These are phyloP conservation scores for Callipepla squamata DNA, from an alignment of 2,113 vertebrate species.

Conservation along the genomic window DNA sequence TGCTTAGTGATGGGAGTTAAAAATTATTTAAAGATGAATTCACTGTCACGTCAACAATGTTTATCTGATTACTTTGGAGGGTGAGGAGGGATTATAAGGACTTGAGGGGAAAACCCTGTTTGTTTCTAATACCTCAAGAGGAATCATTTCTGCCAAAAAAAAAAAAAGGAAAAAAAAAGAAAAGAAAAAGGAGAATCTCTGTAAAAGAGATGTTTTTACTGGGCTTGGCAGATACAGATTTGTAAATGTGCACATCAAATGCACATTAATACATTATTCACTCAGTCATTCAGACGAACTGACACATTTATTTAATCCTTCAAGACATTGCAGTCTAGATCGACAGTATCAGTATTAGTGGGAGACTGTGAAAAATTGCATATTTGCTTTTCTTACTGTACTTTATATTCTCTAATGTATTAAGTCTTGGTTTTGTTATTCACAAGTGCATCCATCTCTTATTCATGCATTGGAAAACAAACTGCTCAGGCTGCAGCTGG, in stretches of 20 bases:
- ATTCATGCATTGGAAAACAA: slow-evolving; percentile 35
- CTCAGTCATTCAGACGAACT: slow-evolving; percentile 61
- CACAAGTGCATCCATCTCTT: slow-evolving; percentile 1
- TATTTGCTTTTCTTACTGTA: slow-evolving; percentile 50
- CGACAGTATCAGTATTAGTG: slow-evolving; percentile 4
- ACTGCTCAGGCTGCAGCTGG: not conserved
- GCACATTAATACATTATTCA: slow-evolving; percentile 68
- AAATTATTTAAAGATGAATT: slow-evolving; percentile 63
- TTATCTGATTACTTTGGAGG: slow-evolving; percentile 49
- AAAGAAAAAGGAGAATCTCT: not conserved
- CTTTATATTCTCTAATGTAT: slow-evolving; percentile 33
- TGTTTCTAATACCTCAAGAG: slow-evolving; percentile 55
- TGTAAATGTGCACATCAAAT: slow-evolving; percentile 60
- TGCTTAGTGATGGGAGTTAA: slow-evolving; percentile 28
- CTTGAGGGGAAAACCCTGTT: slow-evolving; percentile 45
- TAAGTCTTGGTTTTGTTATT: slow-evolving; percentile 37
- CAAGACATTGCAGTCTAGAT: slow-evolving; percentile 31
- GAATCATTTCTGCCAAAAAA: not conserved
- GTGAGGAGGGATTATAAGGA: slow-evolving; percentile 12
- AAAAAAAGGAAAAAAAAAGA: too few species aligned
- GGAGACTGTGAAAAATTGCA: slow-evolving; percentile 35
- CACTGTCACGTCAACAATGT: slow-evolving; percentile 50
- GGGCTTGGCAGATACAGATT: slow-evolving; percentile 44
- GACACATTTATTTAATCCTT: slow-evolving; percentile 63
- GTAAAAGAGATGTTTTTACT: slow-evolving; percentile 29